Evolutionary conservation across 2,888 invertebrate species (phyloP), one percentile per base, ranked within the genome.

Genomic region (Ecliptopera silaceata): DNA sequence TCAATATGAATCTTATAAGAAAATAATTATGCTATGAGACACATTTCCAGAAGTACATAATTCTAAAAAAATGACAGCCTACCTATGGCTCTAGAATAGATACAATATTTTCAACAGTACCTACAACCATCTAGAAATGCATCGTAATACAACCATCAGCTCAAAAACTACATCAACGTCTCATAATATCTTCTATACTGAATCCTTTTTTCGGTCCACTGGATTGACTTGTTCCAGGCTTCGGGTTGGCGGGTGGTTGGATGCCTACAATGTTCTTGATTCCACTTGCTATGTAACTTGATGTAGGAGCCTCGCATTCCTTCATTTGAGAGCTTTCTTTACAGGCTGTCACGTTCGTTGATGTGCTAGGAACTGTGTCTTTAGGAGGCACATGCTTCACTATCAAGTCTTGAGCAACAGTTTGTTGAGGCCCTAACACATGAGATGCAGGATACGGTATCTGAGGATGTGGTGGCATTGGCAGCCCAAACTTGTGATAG

Each of bases 161-260:
- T 55, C 61, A 55, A 12, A 47, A 51, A 34, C 49, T 49, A 63
- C 26, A 46, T 55, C 60, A 56, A 53, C 96, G 95, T 75, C 97
- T 93, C 97, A 97, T 97, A 68, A 97, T 97, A 70, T 97, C 97
- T 76, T 96, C 97, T 90, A 97, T 97, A 78, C 96, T 97, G 82
- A 97, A 97, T 13, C 97, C 97, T 76, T 96, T 96, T 74, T 95
- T 95, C 67, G 95, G 93, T 8, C 94, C 93, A 68, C 91, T 92
- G 0, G 93, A 90, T 39, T 93, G 93, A 58, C 93, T 93, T 15
- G 92, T 92, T 22, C 92, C 90, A 10, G 92, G 93, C 36, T 91
- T 92, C 1, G 91, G 85, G 66, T 87, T 88, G 26, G 78, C 68
- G 48, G 74, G 84, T 20, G 91, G 91, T 69, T 92, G 90, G 62